Evolutionary conservation across 2,888 invertebrate genomes (phyloP).

Genomic region (Hylaea fasciaria): DNA sequence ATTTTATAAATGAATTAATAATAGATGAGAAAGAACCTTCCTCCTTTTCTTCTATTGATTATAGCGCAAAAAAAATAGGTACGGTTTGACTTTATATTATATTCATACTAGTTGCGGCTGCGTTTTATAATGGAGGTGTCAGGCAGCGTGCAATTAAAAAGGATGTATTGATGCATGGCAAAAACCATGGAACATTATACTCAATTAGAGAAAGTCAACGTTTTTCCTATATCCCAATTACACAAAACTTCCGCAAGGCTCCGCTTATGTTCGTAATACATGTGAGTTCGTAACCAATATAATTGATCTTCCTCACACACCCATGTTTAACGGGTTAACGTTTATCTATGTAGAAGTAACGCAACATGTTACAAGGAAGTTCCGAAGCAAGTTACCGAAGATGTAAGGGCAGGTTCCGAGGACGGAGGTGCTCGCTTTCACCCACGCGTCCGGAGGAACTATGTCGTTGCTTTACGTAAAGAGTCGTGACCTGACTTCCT

Average conservation of each 20-base stretch:
- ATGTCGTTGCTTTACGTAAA: constrained; percentile 55
- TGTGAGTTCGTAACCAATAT: not conserved
- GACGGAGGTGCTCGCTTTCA: constrained; percentile 63
- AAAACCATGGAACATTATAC: not conserved
- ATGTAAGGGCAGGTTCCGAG: constrained; percentile 55
- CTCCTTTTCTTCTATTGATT: too few species aligned
- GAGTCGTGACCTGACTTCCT: constrained; percentile 51
- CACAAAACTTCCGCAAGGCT: constrained; percentile 4
- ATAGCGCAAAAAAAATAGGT: too few species aligned
- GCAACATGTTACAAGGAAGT: too few species aligned
- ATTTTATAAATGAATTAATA: too few species aligned
- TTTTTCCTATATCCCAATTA: constrained; percentile 4
- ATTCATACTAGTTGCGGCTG: not conserved
- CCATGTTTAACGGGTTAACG: constrained; percentile 18
- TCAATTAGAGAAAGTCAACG: not conserved
- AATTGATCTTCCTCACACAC: not conserved
- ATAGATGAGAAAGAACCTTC: too few species aligned
- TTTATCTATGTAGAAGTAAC: constrained; percentile 30
- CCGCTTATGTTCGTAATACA: not conserved
- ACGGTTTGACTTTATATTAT: too few species aligned
- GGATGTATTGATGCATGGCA: too few species aligned
- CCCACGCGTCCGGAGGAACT: constrained; percentile 51
- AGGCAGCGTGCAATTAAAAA: too few species aligned
- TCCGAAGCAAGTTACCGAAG: constrained; percentile 53
- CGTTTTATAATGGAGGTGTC: not conserved